Percentiles rank a stretch among this genome's conserved stretches.
phyloP scores from a whole-genome alignment of 2,113 vertebrate species.

The Benitochromis conjunctus region DNA sequence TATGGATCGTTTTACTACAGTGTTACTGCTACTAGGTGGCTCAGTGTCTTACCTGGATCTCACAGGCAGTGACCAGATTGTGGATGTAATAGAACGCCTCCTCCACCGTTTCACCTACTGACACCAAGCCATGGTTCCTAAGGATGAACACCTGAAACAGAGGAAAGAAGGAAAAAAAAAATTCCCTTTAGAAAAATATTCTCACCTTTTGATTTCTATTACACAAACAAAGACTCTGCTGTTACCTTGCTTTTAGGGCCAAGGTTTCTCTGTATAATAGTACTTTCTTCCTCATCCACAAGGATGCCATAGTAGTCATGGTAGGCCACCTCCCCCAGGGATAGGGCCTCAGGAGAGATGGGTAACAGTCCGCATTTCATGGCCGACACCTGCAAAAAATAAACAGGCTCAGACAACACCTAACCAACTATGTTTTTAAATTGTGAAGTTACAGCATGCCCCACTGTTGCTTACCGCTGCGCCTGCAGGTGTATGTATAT shows the following conservation, averaged over 20 bases:
- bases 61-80: constrained; percentile 92
- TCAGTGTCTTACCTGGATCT: constrained; percentile 86
- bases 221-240: neutral
- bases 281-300: constrained; percentile 87
- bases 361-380: constrained; percentile 97
- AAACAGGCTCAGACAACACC: neutral
- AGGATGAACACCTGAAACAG: constrained; percentile 87
- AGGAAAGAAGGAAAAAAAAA: neutral
- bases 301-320: constrained; percentile 97
- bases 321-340: constrained; percentile 89
- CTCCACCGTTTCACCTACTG: constrained; percentile 91
- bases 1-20: neutral
- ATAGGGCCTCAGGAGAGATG: constrained; percentile 91
- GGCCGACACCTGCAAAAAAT: constrained; percentile 83
- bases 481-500: constrained; percentile 90
- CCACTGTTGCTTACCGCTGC: constrained; percentile 80
- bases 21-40: neutral
- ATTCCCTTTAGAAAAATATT: neutral
- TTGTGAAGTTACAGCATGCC: neutral
- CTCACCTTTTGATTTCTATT: neutral
- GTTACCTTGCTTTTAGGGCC: constrained; percentile 94
- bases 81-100: constrained; percentile 97
- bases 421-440: neutral
- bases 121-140: constrained; percentile 92
- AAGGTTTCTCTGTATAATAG: constrained; percentile 89